phyloP scores from a whole-genome alignment of 1,140 invertebrate species.

The Bombus sibiricus region DNA sequence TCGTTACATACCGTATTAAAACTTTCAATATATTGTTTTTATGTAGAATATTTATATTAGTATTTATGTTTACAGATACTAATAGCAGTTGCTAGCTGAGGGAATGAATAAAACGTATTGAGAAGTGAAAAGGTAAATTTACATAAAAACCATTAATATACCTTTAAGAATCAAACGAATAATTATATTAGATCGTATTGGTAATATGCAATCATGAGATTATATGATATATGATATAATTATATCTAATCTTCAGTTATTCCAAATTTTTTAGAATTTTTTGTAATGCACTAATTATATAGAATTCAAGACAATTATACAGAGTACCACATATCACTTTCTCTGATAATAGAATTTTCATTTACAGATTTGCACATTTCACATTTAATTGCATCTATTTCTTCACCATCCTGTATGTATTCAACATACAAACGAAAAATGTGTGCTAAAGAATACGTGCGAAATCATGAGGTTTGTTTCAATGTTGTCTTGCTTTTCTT shows the following conservation, averaged over 20 bases:
- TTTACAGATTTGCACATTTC: conserved; percentile 29
- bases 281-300: neutral
- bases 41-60: conserved; percentile 3
- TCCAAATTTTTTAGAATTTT: too few relatives aligned
- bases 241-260: too few relatives aligned
- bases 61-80: conserved; percentile 52
- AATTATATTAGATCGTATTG: too few relatives aligned
- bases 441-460: neutral
- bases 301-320: neutral
- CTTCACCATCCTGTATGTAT: neutral
- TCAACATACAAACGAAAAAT: neutral
- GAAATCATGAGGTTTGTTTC: conserved; percentile 24
- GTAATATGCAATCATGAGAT: too few relatives aligned
- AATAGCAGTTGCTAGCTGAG: conserved; percentile 45
- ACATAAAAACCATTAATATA: neutral
- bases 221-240: too few relatives aligned
- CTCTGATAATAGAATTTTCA: neutral
- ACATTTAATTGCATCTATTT: neutral
- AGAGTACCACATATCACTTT: neutral
- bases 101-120: neutral
- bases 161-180: neutral
- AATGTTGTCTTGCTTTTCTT: neutral
- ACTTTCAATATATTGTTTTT: neutral
- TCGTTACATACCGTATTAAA: conserved; percentile 12
- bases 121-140: conserved; percentile 40